Percentiles rank a stretch among this genome's conserved stretches.
phyloP scores from a whole-genome alignment of 2,797 vertebrate species.

The Pangasius sanitwongsei region DNA sequence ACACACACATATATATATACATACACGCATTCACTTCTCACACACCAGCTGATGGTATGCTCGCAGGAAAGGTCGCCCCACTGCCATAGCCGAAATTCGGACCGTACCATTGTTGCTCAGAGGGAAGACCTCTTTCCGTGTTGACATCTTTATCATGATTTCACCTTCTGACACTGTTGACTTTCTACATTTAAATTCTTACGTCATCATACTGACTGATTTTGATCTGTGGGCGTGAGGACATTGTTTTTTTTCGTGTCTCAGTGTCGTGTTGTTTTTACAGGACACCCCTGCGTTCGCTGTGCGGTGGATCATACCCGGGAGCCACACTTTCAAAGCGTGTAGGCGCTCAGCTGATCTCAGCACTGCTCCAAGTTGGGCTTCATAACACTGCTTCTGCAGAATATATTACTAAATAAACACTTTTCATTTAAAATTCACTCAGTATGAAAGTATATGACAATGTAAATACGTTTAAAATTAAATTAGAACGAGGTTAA shows the following conservation, averaged over 20 bases:
- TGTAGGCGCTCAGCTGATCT: constrained; percentile 32
- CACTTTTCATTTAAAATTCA: background rate
- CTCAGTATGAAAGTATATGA: background rate
- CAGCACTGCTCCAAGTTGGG: background rate
- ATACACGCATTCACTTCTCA: constrained; percentile 37
- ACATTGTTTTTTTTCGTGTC: background rate
- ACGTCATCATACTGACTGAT: accelerated
- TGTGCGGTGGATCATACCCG: background rate
- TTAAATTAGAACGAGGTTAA: background rate
- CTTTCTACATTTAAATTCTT: background rate
- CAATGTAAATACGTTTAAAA: background rate
- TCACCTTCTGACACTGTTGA: background rate
- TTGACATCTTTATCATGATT: background rate
- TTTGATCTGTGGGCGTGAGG: accelerated
- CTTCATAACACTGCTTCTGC: background rate
- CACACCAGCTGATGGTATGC: constrained; percentile 70
- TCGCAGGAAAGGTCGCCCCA: background rate
- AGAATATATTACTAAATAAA: background rate
- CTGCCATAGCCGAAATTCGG: constrained; percentile 56
- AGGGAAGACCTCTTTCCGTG: background rate
- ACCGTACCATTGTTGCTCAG: constrained; percentile 65
- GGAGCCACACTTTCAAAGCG: background rate
- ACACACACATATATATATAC: background rate
- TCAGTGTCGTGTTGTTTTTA: background rate
- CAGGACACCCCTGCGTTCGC: background rate